Conservation (phyloP, 2,797 vertebrate species). For the Clarias platycephalus region DNA sequence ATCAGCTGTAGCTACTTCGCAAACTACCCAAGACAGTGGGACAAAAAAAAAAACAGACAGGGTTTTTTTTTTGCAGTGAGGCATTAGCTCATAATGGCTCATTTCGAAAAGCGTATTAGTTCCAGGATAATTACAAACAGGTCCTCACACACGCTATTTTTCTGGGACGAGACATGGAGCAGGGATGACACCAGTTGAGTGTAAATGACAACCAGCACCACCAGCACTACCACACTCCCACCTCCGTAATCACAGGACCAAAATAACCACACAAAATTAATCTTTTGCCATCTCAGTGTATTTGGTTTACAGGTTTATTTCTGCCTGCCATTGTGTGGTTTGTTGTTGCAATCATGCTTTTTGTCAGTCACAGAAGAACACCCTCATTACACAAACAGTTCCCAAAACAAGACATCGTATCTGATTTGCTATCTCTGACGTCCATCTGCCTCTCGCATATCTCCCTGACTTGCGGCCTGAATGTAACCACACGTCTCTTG, state of each 20-base stretch:
- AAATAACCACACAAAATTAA: constrained; percentile 68
- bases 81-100: constrained; percentile 85
- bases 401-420: constrained; percentile 73
- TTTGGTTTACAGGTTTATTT: constrained; percentile 78
- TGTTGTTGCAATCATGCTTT: constrained; percentile 79
- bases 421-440: constrained; percentile 83
- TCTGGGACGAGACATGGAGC: constrained; percentile 76
- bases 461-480: constrained; percentile 76
- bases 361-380: constrained; percentile 73
- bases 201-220: constrained; percentile 75
- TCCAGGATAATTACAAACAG: constrained; percentile 85
- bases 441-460: constrained; percentile 80
- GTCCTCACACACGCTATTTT: constrained; percentile 76
- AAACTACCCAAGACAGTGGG: constrained; percentile 74
- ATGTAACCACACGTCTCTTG: constrained; percentile 68
- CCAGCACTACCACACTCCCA: constrained; percentile 54
- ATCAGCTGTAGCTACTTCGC: constrained; percentile 72
- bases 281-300: constrained; percentile 71
- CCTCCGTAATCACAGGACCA: constrained; percentile 71
- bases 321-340: constrained; percentile 75
- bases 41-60: constrained; percentile 73
- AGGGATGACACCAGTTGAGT: constrained; percentile 80
- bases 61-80: constrained; percentile 71
- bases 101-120: constrained; percentile 86
- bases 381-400: constrained; percentile 76